A percentile compares a stretch with the other conserved stretches of the same genome.
These are phyloP conservation scores for Myotis vivesi DNA, from an alignment of 2,797 vertebrate genomes.

Conservation along the genomic window DNA sequence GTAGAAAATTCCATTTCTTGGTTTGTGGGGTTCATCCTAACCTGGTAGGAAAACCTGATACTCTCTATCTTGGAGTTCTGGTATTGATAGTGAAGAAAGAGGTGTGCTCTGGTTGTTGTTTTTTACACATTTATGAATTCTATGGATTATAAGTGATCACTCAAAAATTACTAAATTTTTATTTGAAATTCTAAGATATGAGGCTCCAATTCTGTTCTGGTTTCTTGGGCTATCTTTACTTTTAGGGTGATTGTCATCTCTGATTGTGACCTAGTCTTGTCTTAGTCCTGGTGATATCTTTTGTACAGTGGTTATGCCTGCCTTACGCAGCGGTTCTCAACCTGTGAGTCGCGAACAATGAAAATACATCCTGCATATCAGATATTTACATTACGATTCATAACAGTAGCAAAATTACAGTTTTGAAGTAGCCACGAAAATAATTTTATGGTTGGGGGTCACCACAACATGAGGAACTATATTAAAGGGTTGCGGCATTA, in stretches of 20 bases:
- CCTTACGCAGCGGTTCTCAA: background rate
- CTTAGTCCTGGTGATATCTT: background rate
- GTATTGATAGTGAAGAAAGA: background rate
- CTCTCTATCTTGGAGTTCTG: conserved; percentile 6
- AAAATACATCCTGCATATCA: too few relatives aligned
- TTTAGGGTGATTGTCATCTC: background rate
- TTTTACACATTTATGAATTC: conserved; percentile 25
- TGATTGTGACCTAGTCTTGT: background rate
- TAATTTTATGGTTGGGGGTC: too few relatives aligned
- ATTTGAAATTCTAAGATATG: background rate
- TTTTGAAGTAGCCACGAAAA: too few relatives aligned
- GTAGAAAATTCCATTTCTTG: conserved; percentile 27
- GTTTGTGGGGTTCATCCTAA: background rate
- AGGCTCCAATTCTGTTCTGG: background rate
- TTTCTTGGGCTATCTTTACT: background rate
- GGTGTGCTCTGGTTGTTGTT: background rate
- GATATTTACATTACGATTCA: too few relatives aligned
- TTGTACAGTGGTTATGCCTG: background rate
- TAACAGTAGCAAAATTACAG: too few relatives aligned
- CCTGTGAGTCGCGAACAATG: too few relatives aligned
- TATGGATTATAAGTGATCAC: background rate
- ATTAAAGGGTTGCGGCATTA: too few relatives aligned
- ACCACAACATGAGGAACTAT: too few relatives aligned
- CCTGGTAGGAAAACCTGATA: background rate
- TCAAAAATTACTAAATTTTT: background rate